Evolutionary conservation across 1,140 invertebrate genomes (phyloP), one percentile per base, ranked within the genome.

Genomic region (Diorhabda carinulata): DNA sequence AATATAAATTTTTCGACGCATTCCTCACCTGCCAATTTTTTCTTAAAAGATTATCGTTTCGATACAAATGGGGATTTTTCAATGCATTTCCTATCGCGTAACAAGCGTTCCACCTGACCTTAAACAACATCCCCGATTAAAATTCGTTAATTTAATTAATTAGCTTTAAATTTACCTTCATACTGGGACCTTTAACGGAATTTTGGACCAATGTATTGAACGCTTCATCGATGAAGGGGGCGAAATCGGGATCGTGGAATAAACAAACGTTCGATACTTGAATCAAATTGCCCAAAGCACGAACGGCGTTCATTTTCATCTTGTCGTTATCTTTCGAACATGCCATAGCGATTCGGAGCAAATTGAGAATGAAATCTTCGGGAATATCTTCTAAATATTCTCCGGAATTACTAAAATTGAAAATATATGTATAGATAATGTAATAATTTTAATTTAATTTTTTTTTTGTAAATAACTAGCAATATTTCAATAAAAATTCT

Each of bases 61-160:
- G 79, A 74, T 87, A 88, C 2, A 92, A 78, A 5, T 81, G 74
- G 3, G 82, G 77, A 81, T 92, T 92, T 73, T 87, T 88, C 78
- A 93, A 84, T 57, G 90, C 83, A 73, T 91, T 92, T 40, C 92
- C 91, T 8, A 95, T 79, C 9, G 93, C 93, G 81, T 94, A 91
- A 78, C 94, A 96, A 6, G 93, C 90, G 82, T 96, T 97, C 94
- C 94, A 97, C 60, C 92, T 86, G 5, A 94, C 87, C 87, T 89
- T 70, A 63, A 76, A 81, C 76, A 43, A 41, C 25, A 60, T 4
- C 10, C 8, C 7, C n/a, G n/a, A 61, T 61, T 71, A 57, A 47
- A 45, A n/a, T 41, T 61, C 5, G 3, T 3, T 66, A 43, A 47
- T 40, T 25, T 25, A 41, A 52, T 69, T 52, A 59, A 42, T 60